phyloP scores from a whole-genome alignment of 2,888 invertebrate species.

The Acrocyrtus sp. region DNA sequence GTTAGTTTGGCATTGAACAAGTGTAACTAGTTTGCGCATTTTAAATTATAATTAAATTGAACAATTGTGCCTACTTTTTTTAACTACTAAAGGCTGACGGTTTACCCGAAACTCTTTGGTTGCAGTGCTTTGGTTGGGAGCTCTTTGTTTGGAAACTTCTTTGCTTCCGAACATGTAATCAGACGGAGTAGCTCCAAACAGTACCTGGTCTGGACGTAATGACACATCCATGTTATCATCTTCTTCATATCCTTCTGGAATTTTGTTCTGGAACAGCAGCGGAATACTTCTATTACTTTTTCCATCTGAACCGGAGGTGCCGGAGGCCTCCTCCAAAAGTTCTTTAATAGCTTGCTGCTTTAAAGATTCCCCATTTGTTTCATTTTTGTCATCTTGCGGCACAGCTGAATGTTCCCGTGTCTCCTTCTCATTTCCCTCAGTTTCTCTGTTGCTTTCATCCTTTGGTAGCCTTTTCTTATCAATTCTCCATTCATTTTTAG shows the following conservation, averaged over 20 bases:
- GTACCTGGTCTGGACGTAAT: slow-evolving; percentile 67
- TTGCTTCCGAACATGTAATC: too few species aligned
- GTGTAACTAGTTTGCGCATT: too few species aligned
- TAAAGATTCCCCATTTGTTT: slow-evolving; percentile 64
- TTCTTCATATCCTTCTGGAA: slow-evolving; percentile 68
- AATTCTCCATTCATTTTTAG: slow-evolving; percentile 66
- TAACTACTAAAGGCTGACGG: too few species aligned
- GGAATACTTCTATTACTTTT: slow-evolving; percentile 65
- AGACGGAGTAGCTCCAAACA: neutral
- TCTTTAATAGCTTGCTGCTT: slow-evolving; percentile 82
- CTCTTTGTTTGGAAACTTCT: too few species aligned
- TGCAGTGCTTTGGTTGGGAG: too few species aligned
- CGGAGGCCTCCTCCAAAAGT: slow-evolving; percentile 72
- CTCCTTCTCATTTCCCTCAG: slow-evolving; percentile 65
- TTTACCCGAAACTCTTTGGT: too few species aligned
- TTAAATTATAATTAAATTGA: too few species aligned
- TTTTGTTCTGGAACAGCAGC: slow-evolving; percentile 67
- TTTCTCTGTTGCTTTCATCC: slow-evolving; percentile 69
- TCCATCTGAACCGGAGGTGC: slow-evolving; percentile 34
- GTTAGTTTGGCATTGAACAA: too few species aligned
- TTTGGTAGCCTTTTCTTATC: slow-evolving; percentile 57
- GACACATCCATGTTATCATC: slow-evolving; percentile 68
- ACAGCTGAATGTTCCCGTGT: neutral
- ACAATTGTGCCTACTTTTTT: too few species aligned
- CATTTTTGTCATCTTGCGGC: neutral